Evolutionary conservation across 2,113 vertebrate genomes (phyloP), one percentile per base, ranked within the genome.

Genomic region (Clarias batrachus): DNA sequence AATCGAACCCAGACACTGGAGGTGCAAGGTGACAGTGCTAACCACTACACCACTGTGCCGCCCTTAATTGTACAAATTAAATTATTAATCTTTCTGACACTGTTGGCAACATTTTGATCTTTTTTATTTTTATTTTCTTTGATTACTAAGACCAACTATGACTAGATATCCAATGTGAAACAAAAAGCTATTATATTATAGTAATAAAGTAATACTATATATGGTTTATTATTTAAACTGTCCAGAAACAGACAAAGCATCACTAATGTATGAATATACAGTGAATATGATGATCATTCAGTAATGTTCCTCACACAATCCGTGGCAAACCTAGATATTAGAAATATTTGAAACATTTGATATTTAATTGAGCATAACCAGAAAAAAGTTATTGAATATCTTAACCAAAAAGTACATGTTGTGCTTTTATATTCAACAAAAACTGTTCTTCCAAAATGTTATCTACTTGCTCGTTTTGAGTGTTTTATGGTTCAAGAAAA

Each of bases 91-190:
- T 41, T 70, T 77, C 25, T 41, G 13, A 41, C 52, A 57, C 10
- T 48, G 6, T 54, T 63, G 3, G 16, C 4, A 7, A 13, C 37
- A 66, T 82, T 68, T 68, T 66, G 12, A 82, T n/a, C 80, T n/a
- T 56, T 27, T 83, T 16, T 71, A 14, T 17, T 66, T 25, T 66
- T 12, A 3, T 66, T 66, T 19, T 21, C 17, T 9, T 37, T 21
- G 10, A 3, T 23, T 48, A 0, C 23, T 54, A 52, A 54, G 41
- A 54, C 41, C 25, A 54, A 12, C 13, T 77, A 2, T 54, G 48
- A 14, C 60, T 83, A 19, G 63, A 83, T 25, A 70, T 54, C 77
- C 78, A 59, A 85, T 88, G 10, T 21, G 7, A 82, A 27, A 57
- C 14, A 33, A 84, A 70, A 52, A 73, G 52, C 54, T 84, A 73